Evolutionary conservation across 2,888 invertebrate species (phyloP).

Genomic region (Arrhopalites spinosus): DNA sequence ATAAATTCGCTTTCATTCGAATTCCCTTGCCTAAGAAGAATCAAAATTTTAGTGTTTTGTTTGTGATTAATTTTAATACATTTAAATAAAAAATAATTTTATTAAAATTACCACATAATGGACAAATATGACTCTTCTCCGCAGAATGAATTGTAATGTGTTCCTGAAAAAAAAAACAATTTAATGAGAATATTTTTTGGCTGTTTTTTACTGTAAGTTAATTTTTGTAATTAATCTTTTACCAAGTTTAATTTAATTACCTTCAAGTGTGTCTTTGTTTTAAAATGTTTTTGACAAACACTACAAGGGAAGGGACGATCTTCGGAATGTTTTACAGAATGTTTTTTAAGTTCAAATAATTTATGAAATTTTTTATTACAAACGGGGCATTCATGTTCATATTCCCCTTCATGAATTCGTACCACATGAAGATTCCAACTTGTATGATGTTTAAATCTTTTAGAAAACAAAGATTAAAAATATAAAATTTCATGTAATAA

Average conservation of each 20-base stretch:
- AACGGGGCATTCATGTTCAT: constrained; percentile 42
- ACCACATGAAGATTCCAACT: constrained; percentile 45
- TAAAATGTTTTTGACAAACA: constrained; percentile 39
- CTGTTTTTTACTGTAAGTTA: too few species aligned
- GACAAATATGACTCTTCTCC: constrained; percentile 41
- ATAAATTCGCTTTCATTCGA: constrained; percentile 43
- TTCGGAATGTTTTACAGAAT: constrained; percentile 44
- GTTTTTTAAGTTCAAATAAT: constrained; percentile 39
- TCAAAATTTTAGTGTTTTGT: background rate
- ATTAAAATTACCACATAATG: constrained; percentile 32
- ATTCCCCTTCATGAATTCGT: constrained; percentile 43
- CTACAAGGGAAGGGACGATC: constrained; percentile 41
- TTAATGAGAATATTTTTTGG: background rate
- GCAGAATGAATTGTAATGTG: constrained; percentile 42
- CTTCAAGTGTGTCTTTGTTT: constrained; percentile 43
- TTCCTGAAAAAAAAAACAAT: constrained; percentile 29
- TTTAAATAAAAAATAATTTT: too few species aligned
- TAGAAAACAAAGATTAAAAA: too few species aligned
- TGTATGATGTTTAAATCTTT: constrained; percentile 44
- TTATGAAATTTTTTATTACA: constrained; percentile 42
- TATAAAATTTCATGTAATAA: background rate
- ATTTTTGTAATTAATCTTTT: background rate
- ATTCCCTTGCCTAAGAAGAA: constrained; percentile 30
- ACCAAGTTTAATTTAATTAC: constrained; percentile 10
- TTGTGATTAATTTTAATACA: background rate